Percentiles rank a stretch among this genome's conserved stretches.
phyloP scores from a whole-genome alignment of 2,888 invertebrate genomes.

The Acanthosepion lycidas region DNA sequence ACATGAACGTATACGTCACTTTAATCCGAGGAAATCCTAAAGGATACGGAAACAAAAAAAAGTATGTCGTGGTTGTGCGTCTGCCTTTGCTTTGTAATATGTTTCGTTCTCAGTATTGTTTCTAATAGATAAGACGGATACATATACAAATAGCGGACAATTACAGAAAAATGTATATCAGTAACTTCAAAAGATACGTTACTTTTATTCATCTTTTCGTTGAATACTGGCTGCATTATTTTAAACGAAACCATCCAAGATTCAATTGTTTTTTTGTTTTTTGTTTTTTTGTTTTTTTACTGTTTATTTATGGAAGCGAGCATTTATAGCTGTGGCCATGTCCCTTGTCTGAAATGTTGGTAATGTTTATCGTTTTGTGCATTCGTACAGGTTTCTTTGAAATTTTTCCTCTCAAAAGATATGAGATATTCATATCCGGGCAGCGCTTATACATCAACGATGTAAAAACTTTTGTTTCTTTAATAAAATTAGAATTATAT shows the following conservation, averaged over 20 bases:
- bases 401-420: neutral
- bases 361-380: neutral
- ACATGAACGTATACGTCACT: too few species aligned
- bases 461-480: neutral
- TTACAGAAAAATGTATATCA: neutral
- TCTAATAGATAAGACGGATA: too few species aligned
- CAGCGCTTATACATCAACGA: neutral
- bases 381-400: neutral
- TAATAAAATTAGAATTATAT: neutral
- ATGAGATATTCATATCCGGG: neutral
- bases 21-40: too few species aligned
- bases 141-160: neutral
- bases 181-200: neutral
- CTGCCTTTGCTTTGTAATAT: too few species aligned
- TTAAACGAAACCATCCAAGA: neutral
- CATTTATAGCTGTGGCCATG: neutral
- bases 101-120: too few species aligned
- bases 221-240: neutral
- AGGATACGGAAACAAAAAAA: too few species aligned
- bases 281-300: too few species aligned
- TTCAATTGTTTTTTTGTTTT: too few species aligned
- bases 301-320: neutral
- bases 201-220: neutral
- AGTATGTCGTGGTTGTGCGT: too few species aligned
- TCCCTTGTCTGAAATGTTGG: neutral